Percentiles rank a stretch among this genome's conserved stretches.
Conservation (phyloP, 2,888 invertebrate species). For the Axea sp. region DNA sequence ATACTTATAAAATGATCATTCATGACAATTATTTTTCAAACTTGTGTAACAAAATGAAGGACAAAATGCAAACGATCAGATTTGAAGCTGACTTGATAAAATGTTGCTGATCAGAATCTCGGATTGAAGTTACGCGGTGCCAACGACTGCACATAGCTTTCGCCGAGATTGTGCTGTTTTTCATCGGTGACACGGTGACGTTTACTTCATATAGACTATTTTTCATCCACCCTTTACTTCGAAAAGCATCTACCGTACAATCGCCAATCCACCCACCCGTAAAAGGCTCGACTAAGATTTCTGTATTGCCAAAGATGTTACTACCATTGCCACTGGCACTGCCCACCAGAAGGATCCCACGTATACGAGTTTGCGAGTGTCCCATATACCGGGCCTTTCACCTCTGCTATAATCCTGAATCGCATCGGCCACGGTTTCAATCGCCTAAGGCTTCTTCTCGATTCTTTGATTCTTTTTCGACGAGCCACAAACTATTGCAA, state of each 20-base stretch:
- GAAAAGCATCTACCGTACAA: slow-evolving; percentile 55
- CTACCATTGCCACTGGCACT: slow-evolving; percentile 59
- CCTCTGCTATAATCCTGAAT: slow-evolving; percentile 69
- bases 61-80: too few relatives aligned
- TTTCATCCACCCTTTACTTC: slow-evolving; percentile 63
- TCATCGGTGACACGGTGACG: slow-evolving; percentile 51
- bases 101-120: slow-evolving; percentile 16
- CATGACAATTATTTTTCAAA: too few relatives aligned
- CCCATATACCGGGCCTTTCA: slow-evolving; percentile 78
- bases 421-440: slow-evolving; percentile 49
- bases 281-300: slow-evolving; percentile 73
- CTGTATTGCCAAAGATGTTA: slow-evolving; percentile 62
- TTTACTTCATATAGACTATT: slow-evolving; percentile 59
- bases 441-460: slow-evolving; percentile 57
- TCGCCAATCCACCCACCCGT: slow-evolving; percentile 66
- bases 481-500: slow-evolving; percentile 51
- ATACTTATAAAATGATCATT: too few relatives aligned
- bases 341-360: slow-evolving; percentile 69
- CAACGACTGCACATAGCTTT: slow-evolving; percentile 35
- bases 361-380: slow-evolving; percentile 74
- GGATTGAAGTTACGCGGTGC: slow-evolving; percentile 15
- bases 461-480: slow-evolving; percentile 48
- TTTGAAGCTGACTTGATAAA: slow-evolving; percentile 1
- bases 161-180: slow-evolving; percentile 43
- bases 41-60: too few relatives aligned